These are phyloP conservation scores for Pyrocephalus nanus DNA, from an alignment of 2,797 vertebrate genomes.

Conservation along the genomic window DNA sequence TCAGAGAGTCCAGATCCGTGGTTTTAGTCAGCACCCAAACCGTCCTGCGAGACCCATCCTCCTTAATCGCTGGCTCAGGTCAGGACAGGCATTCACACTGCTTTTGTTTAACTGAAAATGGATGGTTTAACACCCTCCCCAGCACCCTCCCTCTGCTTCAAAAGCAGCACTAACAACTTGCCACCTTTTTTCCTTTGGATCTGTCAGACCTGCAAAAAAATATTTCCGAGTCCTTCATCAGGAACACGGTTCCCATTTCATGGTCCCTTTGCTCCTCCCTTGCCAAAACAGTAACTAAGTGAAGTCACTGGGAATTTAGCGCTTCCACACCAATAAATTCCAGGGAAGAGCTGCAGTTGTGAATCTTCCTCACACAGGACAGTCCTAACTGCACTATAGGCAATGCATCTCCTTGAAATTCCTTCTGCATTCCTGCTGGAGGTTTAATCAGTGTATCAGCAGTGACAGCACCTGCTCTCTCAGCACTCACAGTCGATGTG, in stretches of 20 bases:
- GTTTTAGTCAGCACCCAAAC: not conserved
- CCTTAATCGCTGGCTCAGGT: rapidly evolving
- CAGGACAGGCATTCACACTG: not conserved
- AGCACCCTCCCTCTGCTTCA: not conserved
- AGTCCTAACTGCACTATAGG: not conserved
- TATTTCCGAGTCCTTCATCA: not conserved
- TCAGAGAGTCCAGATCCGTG: rapidly evolving
- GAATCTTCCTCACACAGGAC: not conserved
- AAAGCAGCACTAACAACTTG: not conserved
- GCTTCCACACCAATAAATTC: not conserved
- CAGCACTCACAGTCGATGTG: rapidly evolving
- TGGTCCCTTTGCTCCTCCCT: not conserved
- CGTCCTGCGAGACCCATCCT: rapidly evolving
- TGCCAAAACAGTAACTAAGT: not conserved
- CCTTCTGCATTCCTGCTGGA: not conserved
- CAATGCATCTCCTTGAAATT: not conserved
- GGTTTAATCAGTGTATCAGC: not conserved
- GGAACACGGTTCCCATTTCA: not conserved
- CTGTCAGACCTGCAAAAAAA: not conserved
- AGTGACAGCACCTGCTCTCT: not conserved
- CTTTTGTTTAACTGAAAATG: not conserved
- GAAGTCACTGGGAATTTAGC: not conserved
- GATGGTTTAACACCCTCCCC: not conserved
- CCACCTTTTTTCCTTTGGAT: not conserved
- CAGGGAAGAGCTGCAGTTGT: not conserved